Conservation (phyloP, 2,113 vertebrate genomes). For the Macaca nemestrina region DNA sequence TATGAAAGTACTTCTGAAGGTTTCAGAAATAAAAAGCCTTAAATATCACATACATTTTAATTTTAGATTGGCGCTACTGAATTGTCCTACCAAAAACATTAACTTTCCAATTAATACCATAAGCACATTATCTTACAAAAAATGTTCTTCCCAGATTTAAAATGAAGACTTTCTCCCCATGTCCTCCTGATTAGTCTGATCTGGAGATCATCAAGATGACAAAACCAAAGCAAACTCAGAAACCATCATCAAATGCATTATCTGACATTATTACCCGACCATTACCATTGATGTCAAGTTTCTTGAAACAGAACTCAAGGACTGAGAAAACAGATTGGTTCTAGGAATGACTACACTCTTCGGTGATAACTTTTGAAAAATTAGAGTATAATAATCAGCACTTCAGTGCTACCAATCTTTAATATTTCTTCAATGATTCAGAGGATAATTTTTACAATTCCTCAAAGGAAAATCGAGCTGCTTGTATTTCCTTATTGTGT, state of each 20-base stretch:
- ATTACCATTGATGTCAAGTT: neutral
- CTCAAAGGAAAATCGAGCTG: neutral
- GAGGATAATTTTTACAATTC: neutral
- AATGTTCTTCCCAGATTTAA: neutral
- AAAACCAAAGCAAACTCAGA: neutral
- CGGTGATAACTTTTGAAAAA: conserved; percentile 4
- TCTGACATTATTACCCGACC: too few relatives aligned
- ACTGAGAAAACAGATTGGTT: neutral
- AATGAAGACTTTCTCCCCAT: neutral
- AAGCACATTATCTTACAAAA: neutral
- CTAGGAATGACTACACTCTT: neutral
- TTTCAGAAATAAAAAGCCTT: neutral
- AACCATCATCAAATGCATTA: neutral
- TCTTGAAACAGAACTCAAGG: neutral
- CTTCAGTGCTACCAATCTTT: neutral
- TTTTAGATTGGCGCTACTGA: neutral
- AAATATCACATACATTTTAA: neutral
- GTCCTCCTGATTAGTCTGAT: neutral
- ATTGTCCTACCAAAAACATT: neutral
- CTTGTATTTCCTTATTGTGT: neutral
- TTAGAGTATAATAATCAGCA: neutral
- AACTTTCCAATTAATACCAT: neutral
- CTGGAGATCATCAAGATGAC: neutral
- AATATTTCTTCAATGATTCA: conserved; percentile 14
- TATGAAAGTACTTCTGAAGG: neutral